A percentile compares a stretch with the other conserved stretches of the same genome.
Conservation (phyloP, 2,797 vertebrate genomes). For the Acrossocheilus fasciatus region DNA sequence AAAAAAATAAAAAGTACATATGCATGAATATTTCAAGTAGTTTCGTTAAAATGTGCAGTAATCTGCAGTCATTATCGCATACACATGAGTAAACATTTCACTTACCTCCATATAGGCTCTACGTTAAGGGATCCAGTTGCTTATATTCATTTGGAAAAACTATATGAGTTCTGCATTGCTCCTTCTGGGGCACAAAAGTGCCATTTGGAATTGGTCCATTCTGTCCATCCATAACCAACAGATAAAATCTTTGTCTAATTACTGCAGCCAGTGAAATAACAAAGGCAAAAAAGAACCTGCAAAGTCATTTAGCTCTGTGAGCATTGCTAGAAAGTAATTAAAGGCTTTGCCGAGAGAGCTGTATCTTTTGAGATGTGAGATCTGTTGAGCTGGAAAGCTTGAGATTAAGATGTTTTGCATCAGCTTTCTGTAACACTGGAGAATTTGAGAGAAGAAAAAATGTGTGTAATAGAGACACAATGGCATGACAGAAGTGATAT, state of each 20-base stretch:
- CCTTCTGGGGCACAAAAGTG: neutral
- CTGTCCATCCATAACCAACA: slow-evolving; percentile 45
- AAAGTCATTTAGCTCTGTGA: slow-evolving; percentile 37
- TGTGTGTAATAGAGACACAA: slow-evolving; percentile 41
- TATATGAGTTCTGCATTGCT: neutral
- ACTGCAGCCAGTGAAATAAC: slow-evolving; percentile 41
- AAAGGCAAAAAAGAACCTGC: slow-evolving; percentile 30
- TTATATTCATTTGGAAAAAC: neutral
- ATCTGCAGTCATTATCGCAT: neutral
- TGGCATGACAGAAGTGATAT: slow-evolving; percentile 29
- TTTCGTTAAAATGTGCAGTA: neutral
- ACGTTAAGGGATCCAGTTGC: neutral
- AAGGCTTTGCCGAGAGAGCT: slow-evolving; percentile 26
- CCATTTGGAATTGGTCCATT: slow-evolving; percentile 15
- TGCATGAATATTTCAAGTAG: neutral
- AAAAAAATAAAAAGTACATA: too few relatives aligned
- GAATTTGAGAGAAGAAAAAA: slow-evolving; percentile 23
- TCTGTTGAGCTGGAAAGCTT: slow-evolving; percentile 36
- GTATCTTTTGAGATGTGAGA: slow-evolving; percentile 40
- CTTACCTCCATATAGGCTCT: too few relatives aligned
- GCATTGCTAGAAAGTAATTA: slow-evolving; percentile 54
- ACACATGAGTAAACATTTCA: neutral
- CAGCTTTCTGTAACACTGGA: slow-evolving; percentile 46
- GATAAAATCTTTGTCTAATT: slow-evolving; percentile 53
- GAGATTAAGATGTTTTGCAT: slow-evolving; percentile 52